Evolutionary conservation across 1,140 invertebrate genomes (phyloP), one percentile per base, ranked within the genome.

Genomic region (Leptonema lineaticorne): DNA sequence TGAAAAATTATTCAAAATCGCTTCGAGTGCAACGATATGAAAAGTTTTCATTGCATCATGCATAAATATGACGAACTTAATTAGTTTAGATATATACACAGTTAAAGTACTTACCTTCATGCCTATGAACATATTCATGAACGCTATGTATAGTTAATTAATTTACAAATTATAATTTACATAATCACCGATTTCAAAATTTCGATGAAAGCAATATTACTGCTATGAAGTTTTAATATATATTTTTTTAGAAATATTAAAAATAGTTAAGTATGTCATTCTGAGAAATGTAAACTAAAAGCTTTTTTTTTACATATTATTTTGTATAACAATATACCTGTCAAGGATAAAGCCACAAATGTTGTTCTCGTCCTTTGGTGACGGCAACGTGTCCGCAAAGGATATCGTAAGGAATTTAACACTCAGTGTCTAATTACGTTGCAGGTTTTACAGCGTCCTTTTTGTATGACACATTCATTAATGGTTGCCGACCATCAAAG

Each of bases 391-490:
- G 26, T 63, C 46, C 16, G 37, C 45, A 24, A n/a, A 66, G 46
- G 50, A 58, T 30, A 59, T 18, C 33, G 18, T 57, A 45, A 29
- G 57, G 65, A 67, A 67, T 67, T 67, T 67, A 58, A 59, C 65
- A 67, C 56, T 7, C 30, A 28, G 65, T 67, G 24, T 67, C 65
- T 67, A 67, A 67, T 67, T 67, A 67, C 41, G 65, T 59, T 30
- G 53, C n/a, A 22, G 16, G 30, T 59, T 58, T 67, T 67, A 59
- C 56, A 27, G 26, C 65, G 16, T 26, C 65, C 65, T 67, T 67
- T 67, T 67, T 67, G 53, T 67, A 67, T 67, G 65, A 67, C 65
- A 67, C 65, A 56, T 67, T 45, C 65, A 67, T 67, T 67, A 67
- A 67, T 67, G 65, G 27, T 4, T 14, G 5, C 27, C 18, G 11